Percentiles rank a stretch among this genome's conserved stretches.
These are phyloP conservation scores for Syndactyla subalaris DNA, from an alignment of 2,797 vertebrate genomes.

Conservation along the genomic window DNA sequence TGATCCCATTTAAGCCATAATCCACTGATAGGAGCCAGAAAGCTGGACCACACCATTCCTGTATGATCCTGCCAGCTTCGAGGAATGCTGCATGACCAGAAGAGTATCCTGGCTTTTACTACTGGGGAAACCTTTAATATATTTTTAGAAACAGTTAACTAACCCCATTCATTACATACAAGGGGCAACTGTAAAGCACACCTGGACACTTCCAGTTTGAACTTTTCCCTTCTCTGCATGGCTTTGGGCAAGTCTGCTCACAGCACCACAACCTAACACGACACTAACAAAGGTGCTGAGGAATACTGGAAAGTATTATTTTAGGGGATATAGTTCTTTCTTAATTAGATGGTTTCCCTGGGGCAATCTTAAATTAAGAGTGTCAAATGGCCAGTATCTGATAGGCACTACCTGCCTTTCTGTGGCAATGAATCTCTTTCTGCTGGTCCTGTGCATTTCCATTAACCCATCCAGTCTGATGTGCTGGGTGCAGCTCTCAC, in stretches of 20 bases:
- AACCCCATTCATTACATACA: not conserved
- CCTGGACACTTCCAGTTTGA: not conserved
- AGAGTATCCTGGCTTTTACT: not conserved
- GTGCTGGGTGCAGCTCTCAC: not conserved
- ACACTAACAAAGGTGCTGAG: not conserved
- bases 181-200: not conserved
- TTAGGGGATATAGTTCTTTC: not conserved
- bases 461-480: not conserved
- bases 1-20: slow-evolving; percentile 37
- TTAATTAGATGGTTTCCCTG: not conserved
- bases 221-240: not conserved
- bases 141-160: not conserved
- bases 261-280: not conserved
- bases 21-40: slow-evolving; percentile 26
- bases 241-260: not conserved
- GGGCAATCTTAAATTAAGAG: not conserved
- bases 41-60: slow-evolving; percentile 43
- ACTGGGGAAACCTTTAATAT: not conserved
- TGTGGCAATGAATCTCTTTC: not conserved
- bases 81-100: not conserved
- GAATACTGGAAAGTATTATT: not conserved
- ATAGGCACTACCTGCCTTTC: not conserved
- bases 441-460: not conserved
- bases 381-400: not conserved
- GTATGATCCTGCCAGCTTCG: not conserved